Evolutionary conservation across 1,140 invertebrate species (phyloP).

Genomic region (Heliconius himera): DNA sequence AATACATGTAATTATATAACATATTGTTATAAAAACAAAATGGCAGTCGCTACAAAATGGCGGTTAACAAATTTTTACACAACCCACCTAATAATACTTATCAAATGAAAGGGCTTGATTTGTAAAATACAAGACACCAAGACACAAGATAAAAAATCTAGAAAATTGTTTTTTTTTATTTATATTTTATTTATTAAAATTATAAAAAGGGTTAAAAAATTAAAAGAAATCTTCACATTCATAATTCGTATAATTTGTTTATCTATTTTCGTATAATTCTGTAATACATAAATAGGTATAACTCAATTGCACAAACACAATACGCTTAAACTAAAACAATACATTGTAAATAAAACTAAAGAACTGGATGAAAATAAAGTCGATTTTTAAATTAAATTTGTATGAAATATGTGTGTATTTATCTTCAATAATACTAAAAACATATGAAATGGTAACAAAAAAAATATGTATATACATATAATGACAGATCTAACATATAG

Average conservation of each 20-base stretch:
- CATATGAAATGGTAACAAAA: neutral
- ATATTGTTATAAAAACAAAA: no score
- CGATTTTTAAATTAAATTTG: neutral
- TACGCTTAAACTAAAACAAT: neutral
- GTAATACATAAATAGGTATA: slow-evolving; percentile 29
- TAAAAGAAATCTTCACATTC: slow-evolving; percentile 47
- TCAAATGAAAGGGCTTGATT: no score
- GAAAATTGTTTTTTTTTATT: no score
- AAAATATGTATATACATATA: neutral
- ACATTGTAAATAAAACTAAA: slow-evolving; percentile 10
- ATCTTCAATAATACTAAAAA: neutral
- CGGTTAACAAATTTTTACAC: no score
- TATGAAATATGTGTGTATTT: neutral
- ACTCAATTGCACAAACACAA: slow-evolving; percentile 21
- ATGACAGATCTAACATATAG: slow-evolving; percentile 6
- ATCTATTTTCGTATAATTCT: slow-evolving; percentile 38
- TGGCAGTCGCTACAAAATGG: no score
- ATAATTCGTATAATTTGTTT: slow-evolving; percentile 62
- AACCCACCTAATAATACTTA: no score
- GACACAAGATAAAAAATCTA: no score
- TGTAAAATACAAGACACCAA: no score
- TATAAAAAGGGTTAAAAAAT: neutral
- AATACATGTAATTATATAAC: no score
- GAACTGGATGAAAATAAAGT: neutral
- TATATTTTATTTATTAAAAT: no score